Evolutionary conservation across 2,888 invertebrate species (phyloP).

Genomic region (Torymus tubicola): DNA sequence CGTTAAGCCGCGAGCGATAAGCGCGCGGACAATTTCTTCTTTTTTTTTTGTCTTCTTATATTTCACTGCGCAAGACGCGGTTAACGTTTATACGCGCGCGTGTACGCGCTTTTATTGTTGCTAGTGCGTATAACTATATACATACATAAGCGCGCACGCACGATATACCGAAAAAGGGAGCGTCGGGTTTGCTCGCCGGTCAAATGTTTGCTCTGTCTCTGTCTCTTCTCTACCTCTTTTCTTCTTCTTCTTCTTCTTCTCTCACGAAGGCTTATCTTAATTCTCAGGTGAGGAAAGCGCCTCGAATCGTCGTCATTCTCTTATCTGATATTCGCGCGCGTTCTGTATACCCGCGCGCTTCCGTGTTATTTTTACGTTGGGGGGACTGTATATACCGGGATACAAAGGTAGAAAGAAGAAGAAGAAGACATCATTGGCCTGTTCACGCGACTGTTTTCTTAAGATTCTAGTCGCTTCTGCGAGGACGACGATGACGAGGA

Average conservation of each 20-base stretch:
- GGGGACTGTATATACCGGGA: background rate
- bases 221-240: constrained; percentile 28
- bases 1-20: constrained; percentile 48
- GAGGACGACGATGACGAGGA: constrained; percentile 32
- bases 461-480: constrained; percentile 38
- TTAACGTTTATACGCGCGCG: background rate
- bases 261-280: constrained; percentile 64
- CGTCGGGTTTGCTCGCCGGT: constrained; percentile 67
- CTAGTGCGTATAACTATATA: background rate
- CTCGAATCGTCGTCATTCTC: constrained; percentile 57
- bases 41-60: background rate
- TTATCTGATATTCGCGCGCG: constrained; percentile 65
- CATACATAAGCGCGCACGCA: constrained; percentile 1
- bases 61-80: too few relatives aligned
- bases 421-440: constrained; percentile 35
- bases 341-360: constrained; percentile 63
- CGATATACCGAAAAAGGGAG: constrained; percentile 61
- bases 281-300: constrained; percentile 68
- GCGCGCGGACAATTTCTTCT: constrained; percentile 24
- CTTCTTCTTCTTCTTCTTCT: constrained; percentile 13
- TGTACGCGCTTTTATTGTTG: constrained; percentile 9
- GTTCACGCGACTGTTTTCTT: constrained; percentile 57
- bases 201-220: constrained; percentile 61
- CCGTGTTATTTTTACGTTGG: constrained; percentile 63
- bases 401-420: too few relatives aligned